A percentile compares a stretch with the other conserved stretches of the same genome.
Conservation (phyloP, 2,113 vertebrate genomes). For the Mastomys natalensis region DNA sequence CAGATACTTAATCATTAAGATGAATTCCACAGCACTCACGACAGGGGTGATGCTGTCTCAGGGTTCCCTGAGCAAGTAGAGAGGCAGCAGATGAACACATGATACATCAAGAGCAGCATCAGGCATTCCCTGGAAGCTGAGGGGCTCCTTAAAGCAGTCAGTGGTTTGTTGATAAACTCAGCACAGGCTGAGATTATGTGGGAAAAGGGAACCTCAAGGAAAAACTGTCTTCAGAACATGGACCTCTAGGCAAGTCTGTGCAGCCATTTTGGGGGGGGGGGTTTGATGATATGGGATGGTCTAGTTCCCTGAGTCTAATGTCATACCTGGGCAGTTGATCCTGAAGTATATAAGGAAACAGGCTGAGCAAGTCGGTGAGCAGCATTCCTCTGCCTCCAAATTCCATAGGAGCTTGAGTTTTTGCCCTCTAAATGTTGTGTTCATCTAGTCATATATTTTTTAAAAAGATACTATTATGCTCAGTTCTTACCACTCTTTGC, state of each 20-base stretch:
- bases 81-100: not conserved
- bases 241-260: not conserved
- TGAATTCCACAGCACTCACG: not conserved
- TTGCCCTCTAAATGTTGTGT: not conserved
- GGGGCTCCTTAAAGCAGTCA: fast-evolving
- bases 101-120: not conserved
- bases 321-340: not conserved
- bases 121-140: fast-evolving
- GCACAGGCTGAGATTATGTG: not conserved
- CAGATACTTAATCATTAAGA: not conserved
- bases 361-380: not conserved
- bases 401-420: not conserved
- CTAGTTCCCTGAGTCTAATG: not conserved
- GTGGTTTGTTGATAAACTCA: not conserved
- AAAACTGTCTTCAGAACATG: not conserved
- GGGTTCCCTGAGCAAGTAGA: not conserved
- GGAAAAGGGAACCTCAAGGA: not conserved
- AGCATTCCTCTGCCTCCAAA: not conserved
- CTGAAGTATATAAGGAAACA: no score
- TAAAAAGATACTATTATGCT: not conserved
- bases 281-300: not conserved
- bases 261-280: not conserved
- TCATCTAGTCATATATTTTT: not conserved
- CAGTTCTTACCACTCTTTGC: not conserved
- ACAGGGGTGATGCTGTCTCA: not conserved